Base-by-base conservation (phyloP, 2,888 invertebrate genomes). In the Oxytorus armatus region DNA sequence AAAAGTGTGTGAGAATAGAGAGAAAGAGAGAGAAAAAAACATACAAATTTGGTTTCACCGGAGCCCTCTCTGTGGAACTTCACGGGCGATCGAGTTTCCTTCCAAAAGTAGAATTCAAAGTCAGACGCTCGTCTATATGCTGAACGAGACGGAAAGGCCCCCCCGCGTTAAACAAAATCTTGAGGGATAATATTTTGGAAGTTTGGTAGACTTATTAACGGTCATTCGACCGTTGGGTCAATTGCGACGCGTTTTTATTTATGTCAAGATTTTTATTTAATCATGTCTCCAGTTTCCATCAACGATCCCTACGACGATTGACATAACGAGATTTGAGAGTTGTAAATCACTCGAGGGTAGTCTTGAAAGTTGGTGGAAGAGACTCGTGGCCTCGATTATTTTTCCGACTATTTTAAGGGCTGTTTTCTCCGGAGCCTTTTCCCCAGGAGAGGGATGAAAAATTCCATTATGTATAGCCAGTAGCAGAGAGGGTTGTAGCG, bases 21-120 rank as follows among this genome's bases (percentile, higher is more conserved):
- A n/a, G n/a, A n/a, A n/a, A n/a, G n/a, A 1, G 16, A 25, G 14
- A n/a, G 11, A 29, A 51, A 23, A 25, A 59, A 18, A 69, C n/a
- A 69, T 42, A 47, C n/a, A n/a, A 75, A 42, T 16, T 70, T 39
- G 51, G 42, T 65, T 42, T 66, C 36, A 39, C 25, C 44, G 33
- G n/a, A 42, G 44, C 42, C 16, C 8, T 25, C 3, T 1, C 14
- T 25, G 23, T n/a, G 29, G n/a, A 49, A 44, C 73, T 55, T 57
- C 65, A 61, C 29, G 77, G 55, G 80, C 72, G 80, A 80, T 80
- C 72, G 47, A 75, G 65, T 80, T 76, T 78, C 65, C 33, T 4
- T 74, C 68, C 63, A 59, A 70, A 79, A 61, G 55, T 75, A 78
- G 65, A 57, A 66, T 29, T 29, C 39, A 57, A 44, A 57, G 61